Percentiles rank a stretch among this genome's conserved stretches.
Evolutionary conservation across 2,797 vertebrate genomes (phyloP).

Genomic region (Mallotus villosus): DNA sequence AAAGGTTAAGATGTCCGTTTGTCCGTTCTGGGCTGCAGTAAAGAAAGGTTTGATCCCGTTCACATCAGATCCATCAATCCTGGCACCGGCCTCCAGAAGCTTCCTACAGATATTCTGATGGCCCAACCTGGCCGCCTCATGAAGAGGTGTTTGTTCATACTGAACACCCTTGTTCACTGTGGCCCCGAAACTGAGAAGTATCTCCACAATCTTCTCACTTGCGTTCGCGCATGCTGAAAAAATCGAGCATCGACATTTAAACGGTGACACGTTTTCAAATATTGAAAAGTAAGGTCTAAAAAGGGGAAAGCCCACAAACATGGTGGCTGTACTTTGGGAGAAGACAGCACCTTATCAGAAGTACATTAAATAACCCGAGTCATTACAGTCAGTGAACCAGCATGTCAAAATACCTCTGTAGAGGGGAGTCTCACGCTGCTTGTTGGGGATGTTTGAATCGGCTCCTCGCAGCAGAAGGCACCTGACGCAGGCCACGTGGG

Average conservation of each 20-base stretch:
- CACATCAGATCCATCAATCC: conserved; percentile 74
- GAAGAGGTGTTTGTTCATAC: conserved; percentile 79
- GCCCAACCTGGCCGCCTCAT: conserved; percentile 79
- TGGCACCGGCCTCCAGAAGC: conserved; percentile 76
- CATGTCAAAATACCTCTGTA: conserved; percentile 73
- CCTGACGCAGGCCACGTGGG: conserved; percentile 75
- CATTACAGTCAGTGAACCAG: not conserved
- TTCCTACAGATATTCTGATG: conserved; percentile 78
- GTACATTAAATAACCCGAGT: not conserved
- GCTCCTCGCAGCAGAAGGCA: conserved; percentile 79
- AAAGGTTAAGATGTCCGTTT: conserved; percentile 75
- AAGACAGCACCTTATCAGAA: too few relatives aligned
- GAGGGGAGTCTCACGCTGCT: conserved; percentile 78
- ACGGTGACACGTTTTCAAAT: not conserved
- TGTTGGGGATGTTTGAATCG: conserved; percentile 79
- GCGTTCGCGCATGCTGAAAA: conserved; percentile 73
- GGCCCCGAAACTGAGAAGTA: conserved; percentile 73
- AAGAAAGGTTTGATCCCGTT: conserved; percentile 83
- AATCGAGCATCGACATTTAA: not conserved
- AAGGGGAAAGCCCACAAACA: not conserved
- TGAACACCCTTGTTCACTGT: conserved; percentile 76
- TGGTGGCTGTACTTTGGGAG: too few relatives aligned
- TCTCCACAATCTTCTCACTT: conserved; percentile 34
- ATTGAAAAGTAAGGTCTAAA: not conserved
- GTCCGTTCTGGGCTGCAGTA: conserved; percentile 81